Percentiles rank a stretch among this genome's conserved stretches.
Evolutionary conservation across 1,140 invertebrate species (phyloP).

Genomic region (Diorhabda sublineata): DNA sequence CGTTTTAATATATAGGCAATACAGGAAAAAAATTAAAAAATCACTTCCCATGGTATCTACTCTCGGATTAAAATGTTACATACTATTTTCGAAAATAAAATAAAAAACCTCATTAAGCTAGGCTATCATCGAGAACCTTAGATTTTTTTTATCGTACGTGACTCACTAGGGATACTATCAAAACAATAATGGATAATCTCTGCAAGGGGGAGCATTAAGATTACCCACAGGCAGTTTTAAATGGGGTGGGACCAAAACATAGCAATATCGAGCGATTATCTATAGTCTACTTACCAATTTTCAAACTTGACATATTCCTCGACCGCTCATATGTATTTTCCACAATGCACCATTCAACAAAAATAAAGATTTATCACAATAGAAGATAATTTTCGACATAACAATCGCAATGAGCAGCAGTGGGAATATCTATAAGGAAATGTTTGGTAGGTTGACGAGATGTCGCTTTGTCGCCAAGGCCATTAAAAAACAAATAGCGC

Average conservation of each 20-base stretch:
- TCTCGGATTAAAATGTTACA: not conserved
- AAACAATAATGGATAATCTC: conserved; percentile 8
- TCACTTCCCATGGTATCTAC: too few relatives aligned
- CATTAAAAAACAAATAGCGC: not conserved
- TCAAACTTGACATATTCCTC: conserved; percentile 62
- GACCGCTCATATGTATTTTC: conserved; percentile 38
- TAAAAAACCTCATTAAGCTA: conserved; percentile 2
- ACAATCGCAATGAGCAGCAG: conserved; percentile 9
- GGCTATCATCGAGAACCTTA: not conserved
- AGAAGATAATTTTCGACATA: conserved; percentile 16
- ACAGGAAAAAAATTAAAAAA: too few relatives aligned
- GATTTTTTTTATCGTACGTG: not conserved
- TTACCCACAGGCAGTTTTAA: conserved; percentile 26
- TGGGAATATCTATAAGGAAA: not conserved
- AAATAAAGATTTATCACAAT: not conserved
- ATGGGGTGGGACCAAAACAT: conserved; percentile 41
- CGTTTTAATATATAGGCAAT: too few relatives aligned
- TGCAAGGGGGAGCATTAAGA: conserved; percentile 14
- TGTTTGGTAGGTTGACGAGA: conserved; percentile 4
- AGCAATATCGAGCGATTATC: conserved; percentile 20
- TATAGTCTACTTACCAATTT: conserved; percentile 54
- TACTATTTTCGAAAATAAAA: conserved; percentile 3
- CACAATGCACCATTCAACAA: conserved; percentile 17
- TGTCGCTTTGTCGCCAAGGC: conserved; percentile 10
- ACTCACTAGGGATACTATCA: conserved; percentile 4